Conservation (phyloP, 2,113 vertebrate species). For the Rattus rattus region DNA sequence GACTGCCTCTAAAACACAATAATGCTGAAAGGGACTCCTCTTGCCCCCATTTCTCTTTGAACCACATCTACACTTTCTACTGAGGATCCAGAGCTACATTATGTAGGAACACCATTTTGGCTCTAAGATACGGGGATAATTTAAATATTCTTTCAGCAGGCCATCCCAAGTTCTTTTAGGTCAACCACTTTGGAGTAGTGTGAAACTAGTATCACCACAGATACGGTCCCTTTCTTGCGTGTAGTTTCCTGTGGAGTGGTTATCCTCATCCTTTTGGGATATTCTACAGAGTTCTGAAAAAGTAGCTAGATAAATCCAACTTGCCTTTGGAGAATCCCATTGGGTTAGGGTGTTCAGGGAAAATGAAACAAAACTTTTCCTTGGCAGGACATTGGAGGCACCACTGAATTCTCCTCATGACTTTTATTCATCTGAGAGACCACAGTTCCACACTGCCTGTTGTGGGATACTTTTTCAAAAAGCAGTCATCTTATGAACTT, state of each 20-base stretch:
- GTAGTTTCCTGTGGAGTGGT: background rate
- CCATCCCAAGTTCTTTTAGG: background rate
- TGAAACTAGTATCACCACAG: background rate
- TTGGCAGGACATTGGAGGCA: background rate
- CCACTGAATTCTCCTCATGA: background rate
- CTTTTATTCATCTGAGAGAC: background rate
- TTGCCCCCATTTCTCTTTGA: background rate
- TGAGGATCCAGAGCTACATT: background rate
- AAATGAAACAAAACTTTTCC: background rate
- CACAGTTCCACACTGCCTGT: background rate
- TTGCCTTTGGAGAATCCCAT: background rate
- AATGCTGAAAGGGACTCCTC: background rate
- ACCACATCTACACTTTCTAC: background rate
- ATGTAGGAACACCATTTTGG: background rate
- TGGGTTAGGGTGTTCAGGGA: background rate
- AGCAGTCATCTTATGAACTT: background rate
- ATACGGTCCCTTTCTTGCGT: background rate
- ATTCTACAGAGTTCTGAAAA: background rate
- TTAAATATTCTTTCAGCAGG: background rate
- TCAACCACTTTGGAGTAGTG: background rate
- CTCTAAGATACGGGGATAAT: background rate
- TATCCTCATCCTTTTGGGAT: background rate
- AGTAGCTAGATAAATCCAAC: background rate
- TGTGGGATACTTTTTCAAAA: background rate
- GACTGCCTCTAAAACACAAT: background rate